Conservation (phyloP, 1,140 invertebrate species). For the Frieseomelitta varia region DNA sequence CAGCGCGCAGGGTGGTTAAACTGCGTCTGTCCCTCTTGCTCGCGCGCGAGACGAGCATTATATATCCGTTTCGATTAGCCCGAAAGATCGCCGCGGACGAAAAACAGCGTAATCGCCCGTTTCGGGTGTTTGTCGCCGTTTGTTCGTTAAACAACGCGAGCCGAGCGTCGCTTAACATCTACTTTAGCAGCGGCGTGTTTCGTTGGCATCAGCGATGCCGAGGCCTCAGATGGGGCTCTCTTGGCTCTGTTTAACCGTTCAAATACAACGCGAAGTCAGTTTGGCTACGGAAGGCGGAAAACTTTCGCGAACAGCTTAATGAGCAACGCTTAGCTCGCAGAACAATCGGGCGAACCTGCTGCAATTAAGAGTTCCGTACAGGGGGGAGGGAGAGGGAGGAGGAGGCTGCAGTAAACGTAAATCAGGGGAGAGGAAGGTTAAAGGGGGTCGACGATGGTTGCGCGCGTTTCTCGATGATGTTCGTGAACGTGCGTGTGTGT, state of each 20-base stretch:
- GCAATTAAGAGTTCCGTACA: constrained; percentile 60
- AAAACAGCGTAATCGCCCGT: constrained; percentile 11
- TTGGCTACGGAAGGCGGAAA: constrained; percentile 44
- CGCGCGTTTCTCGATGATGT: neutral
- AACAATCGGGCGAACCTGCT: constrained; percentile 56
- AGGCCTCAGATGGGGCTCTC: too few species aligned
- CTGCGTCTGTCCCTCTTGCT: too few species aligned
- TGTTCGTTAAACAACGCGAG: neutral
- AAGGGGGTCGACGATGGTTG: neutral
- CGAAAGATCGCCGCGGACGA: neutral
- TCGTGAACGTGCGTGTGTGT: neutral
- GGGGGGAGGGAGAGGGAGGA: neutral
- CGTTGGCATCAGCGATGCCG: constrained; percentile 20
- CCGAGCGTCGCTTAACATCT: constrained; percentile 16
- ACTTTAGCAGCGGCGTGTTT: constrained; percentile 16
- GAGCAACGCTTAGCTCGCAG: constrained; percentile 60
- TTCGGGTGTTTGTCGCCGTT: neutral
- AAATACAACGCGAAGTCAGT: constrained; percentile 50
- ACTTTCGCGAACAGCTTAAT: constrained; percentile 61
- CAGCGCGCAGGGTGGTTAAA: too few species aligned
- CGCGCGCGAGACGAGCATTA: too few species aligned
- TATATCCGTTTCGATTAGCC: neutral
- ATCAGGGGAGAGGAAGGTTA: constrained; percentile 13
- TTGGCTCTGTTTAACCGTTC: constrained; percentile 15
- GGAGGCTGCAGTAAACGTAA: constrained; percentile 46